A percentile compares a stretch with the other conserved stretches of the same genome.
Conservation (phyloP, 2,113 vertebrate species). For the Dipodomys ordii region DNA sequence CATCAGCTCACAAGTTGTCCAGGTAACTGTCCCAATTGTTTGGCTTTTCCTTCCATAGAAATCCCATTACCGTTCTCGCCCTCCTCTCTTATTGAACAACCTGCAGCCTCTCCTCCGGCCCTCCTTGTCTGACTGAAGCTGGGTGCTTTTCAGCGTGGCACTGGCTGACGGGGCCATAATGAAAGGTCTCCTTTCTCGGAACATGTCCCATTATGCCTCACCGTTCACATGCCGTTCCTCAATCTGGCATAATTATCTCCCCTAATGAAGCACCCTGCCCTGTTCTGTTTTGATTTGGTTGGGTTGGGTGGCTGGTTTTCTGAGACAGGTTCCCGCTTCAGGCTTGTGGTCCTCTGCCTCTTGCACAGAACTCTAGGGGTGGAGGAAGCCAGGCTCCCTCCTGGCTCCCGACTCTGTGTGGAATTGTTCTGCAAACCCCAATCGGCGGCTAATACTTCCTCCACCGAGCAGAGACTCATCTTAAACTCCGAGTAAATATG, state of each 20-base stretch:
- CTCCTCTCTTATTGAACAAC: not conserved
- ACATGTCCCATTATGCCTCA: not conserved
- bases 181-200: not conserved
- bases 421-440: not conserved
- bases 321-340: too few relatives aligned
- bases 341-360: too few relatives aligned
- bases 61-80: too few relatives aligned
- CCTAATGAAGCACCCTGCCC: not conserved
- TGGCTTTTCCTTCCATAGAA: not conserved
- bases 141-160: not conserved
- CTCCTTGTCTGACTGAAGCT: not conserved
- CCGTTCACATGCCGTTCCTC: not conserved
- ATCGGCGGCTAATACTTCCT: not conserved
- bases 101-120: not conserved
- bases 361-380: too few relatives aligned
- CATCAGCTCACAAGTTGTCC: not conserved
- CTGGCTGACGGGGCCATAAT: too few relatives aligned
- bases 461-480: not conserved
- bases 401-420: not conserved
- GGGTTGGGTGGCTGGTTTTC: too few relatives aligned
- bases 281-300: not conserved
- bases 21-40: not conserved
- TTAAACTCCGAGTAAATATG: not conserved
- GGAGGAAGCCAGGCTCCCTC: not conserved
- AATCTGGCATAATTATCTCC: not conserved